These are phyloP conservation scores for Melospiza georgiana DNA, from an alignment of 2,113 vertebrate genomes.

Conservation along the genomic window DNA sequence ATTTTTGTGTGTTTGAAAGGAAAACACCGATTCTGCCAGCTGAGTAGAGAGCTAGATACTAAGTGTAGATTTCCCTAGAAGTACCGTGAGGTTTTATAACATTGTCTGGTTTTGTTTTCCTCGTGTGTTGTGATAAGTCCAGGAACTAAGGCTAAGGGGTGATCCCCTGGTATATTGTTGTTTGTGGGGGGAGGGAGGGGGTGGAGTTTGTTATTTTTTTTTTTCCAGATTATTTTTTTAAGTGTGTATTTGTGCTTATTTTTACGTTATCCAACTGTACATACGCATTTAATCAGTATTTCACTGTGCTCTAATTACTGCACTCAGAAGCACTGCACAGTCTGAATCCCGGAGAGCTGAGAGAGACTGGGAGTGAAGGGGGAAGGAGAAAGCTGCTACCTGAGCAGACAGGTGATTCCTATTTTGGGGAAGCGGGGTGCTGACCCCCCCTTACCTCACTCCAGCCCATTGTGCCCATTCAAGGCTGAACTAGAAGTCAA, in stretches of 20 bases:
- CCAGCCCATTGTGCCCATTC: neutral
- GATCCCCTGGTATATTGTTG: conserved; percentile 28
- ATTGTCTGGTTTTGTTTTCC: conserved; percentile 65
- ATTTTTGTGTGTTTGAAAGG: conserved; percentile 68
- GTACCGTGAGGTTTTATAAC: conserved; percentile 57
- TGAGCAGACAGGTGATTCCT: conserved; percentile 77
- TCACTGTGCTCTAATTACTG: conserved; percentile 88
- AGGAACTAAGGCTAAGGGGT: conserved; percentile 49
- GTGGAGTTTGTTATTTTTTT: neutral
- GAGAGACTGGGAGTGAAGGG: neutral
- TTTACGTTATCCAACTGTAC: conserved; percentile 73
- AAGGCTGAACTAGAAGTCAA: neutral
- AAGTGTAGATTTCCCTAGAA: conserved; percentile 66
- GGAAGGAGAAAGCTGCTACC: conserved; percentile 79
- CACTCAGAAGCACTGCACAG: conserved; percentile 83
- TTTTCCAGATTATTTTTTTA: conserved; percentile 59
- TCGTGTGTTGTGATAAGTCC: conserved; percentile 69
- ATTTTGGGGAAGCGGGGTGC: neutral
- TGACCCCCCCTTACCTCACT: neutral
- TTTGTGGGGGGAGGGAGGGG: neutral
- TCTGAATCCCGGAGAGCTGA: conserved; percentile 67
- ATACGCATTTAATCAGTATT: conserved; percentile 83
- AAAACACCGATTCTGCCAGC: conserved; percentile 60
- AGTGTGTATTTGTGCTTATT: conserved; percentile 69
- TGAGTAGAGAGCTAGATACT: conserved; percentile 64